These are phyloP conservation scores for Antennarius maculatus DNA, from an alignment of 2,797 vertebrate genomes.

Conservation along the genomic window DNA sequence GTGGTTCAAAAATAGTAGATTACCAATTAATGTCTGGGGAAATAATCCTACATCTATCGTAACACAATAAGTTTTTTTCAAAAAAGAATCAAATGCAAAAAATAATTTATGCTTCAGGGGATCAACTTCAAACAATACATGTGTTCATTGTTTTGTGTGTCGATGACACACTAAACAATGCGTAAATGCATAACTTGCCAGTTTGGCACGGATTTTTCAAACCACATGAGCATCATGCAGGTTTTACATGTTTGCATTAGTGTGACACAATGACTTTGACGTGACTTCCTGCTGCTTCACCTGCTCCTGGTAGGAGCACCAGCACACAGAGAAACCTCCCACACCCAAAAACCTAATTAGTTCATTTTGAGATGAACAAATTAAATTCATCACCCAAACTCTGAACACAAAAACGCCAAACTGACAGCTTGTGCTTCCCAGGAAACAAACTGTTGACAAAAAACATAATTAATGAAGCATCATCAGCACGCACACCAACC, in stretches of 20 bases:
- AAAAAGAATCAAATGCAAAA: too few species aligned
- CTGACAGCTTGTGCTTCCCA: constrained; percentile 17
- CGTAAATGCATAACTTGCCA: background rate
- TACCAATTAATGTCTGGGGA: too few species aligned
- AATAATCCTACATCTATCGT: too few species aligned
- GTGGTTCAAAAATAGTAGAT: too few species aligned
- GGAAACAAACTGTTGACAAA: constrained; percentile 21
- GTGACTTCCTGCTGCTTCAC: constrained; percentile 31
- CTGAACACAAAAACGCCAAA: constrained; percentile 1
- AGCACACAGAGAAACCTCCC: constrained; percentile 10
- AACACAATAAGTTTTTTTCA: too few species aligned
- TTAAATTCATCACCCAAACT: constrained; percentile 23
- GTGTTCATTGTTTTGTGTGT: too few species aligned
- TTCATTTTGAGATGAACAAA: constrained; percentile 36
- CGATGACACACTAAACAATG: too few species aligned
- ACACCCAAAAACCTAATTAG: constrained; percentile 29
- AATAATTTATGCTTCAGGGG: too few species aligned
- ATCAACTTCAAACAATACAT: too few species aligned
- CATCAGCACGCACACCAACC: constrained; percentile 12
- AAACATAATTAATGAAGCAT: constrained; percentile 37
- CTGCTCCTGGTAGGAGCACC: constrained; percentile 18
- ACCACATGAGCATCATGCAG: background rate
- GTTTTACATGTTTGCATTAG: constrained; percentile 19
- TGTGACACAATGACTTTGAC: constrained; percentile 37
- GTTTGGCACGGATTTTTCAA: background rate